Percentiles rank a stretch among this genome's conserved stretches.
Conservation (phyloP, 2,797 vertebrate species). For the Phrynocephalus forsythii region DNA sequence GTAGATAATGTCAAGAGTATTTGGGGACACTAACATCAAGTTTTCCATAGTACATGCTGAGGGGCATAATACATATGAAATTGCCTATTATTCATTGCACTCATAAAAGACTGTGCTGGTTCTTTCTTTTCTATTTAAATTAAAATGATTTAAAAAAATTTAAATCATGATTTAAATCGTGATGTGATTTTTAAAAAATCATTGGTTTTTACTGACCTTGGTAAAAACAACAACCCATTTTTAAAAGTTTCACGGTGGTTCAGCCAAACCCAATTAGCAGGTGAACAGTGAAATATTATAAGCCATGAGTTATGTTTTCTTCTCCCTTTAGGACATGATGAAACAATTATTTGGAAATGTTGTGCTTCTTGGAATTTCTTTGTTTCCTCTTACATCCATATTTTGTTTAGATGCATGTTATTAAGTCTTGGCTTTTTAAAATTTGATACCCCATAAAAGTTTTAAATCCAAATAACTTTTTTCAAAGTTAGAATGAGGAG, state of each 20-base stretch:
- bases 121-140: no score
- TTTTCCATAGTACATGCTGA: no score
- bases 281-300: background rate
- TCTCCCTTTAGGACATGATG: background rate
- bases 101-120: no score
- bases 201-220: no score
- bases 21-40: no score
- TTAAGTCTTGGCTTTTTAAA: background rate
- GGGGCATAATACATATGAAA: no score
- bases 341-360: slow-evolving; percentile 8
- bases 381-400: background rate
- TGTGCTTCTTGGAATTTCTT: background rate
- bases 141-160: no score
- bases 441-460: background rate
- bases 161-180: no score
- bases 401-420: background rate
- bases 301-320: background rate
- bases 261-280: background rate
- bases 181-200: no score
- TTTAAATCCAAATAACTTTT: background rate
- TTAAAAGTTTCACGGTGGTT: background rate
- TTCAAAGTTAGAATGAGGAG: background rate
- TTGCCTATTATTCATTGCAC: no score
- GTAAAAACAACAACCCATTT: no score
- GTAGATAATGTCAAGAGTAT: no score